Evolutionary conservation across 1,140 invertebrate species (phyloP).

Genomic region (Apis florea): DNA sequence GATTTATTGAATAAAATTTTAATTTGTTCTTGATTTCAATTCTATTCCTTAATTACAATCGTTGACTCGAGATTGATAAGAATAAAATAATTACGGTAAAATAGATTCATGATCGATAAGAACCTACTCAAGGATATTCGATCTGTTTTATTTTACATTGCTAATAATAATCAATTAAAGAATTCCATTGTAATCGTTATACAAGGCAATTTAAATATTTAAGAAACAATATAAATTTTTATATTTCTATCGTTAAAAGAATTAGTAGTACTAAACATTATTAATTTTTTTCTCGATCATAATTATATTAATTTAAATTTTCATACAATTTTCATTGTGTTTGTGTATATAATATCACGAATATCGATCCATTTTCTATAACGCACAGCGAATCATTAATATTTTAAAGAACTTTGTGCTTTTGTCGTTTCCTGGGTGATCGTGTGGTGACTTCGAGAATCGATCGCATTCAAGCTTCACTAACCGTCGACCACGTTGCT

Average conservation of each 20-base stretch:
- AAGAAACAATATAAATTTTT: background rate
- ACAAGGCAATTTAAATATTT: background rate
- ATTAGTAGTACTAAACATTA: background rate
- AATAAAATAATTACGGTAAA: background rate
- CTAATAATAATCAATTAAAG: background rate
- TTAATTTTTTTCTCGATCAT: background rate
- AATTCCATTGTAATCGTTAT: background rate
- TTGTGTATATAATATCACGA: background rate
- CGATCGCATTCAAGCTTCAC: background rate
- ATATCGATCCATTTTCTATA: background rate
- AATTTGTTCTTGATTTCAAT: background rate
- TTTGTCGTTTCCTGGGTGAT: slow-evolving; percentile 18
- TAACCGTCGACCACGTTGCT: background rate
- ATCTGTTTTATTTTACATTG: background rate
- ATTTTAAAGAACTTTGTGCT: slow-evolving; percentile 12
- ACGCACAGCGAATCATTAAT: too few species aligned
- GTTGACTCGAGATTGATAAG: background rate
- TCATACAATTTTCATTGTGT: too few species aligned
- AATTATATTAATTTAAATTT: too few species aligned
- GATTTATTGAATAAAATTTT: background rate
- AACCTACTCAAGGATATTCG: background rate
- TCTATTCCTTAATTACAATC: background rate
- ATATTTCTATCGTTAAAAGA: too few species aligned
- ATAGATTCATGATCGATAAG: background rate
- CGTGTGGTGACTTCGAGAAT: slow-evolving; percentile 28